These are phyloP conservation scores for Aix galericulata DNA, from an alignment of 2,113 vertebrate species.

Conservation along the genomic window DNA sequence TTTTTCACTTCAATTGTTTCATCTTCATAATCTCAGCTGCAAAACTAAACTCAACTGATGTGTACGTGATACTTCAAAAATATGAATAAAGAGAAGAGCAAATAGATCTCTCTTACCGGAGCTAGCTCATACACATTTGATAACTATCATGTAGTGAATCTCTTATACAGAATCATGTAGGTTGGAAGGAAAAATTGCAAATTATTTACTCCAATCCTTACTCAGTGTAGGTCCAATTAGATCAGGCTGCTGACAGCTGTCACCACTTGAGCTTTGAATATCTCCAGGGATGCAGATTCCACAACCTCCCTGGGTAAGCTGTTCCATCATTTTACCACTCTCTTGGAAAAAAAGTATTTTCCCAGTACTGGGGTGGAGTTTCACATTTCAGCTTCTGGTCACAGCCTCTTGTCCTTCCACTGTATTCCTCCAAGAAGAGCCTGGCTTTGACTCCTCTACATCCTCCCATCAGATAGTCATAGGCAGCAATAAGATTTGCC, in stretches of 20 bases:
- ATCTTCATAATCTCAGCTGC: background rate
- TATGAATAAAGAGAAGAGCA: background rate
- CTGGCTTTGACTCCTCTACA: background rate
- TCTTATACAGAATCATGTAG: background rate
- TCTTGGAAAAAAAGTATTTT: background rate
- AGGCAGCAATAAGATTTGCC: background rate
- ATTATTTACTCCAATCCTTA: background rate
- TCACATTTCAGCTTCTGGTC: background rate
- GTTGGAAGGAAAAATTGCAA: background rate
- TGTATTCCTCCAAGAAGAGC: background rate
- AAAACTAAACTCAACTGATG: background rate
- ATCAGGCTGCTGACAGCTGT: background rate
- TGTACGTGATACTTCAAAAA: background rate
- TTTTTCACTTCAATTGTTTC: background rate
- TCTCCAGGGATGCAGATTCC: background rate
- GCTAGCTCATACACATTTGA: background rate
- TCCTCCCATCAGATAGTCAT: background rate
- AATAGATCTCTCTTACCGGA: background rate
- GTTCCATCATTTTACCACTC: background rate
- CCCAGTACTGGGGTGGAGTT: background rate
- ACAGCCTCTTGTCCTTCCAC: background rate
- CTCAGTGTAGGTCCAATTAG: background rate
- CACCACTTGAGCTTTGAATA: fast-evolving
- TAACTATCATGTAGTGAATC: background rate
- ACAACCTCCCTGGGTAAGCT: background rate